phyloP scores from a whole-genome alignment of 2,797 vertebrate species.

The Numenius phaeopus region DNA sequence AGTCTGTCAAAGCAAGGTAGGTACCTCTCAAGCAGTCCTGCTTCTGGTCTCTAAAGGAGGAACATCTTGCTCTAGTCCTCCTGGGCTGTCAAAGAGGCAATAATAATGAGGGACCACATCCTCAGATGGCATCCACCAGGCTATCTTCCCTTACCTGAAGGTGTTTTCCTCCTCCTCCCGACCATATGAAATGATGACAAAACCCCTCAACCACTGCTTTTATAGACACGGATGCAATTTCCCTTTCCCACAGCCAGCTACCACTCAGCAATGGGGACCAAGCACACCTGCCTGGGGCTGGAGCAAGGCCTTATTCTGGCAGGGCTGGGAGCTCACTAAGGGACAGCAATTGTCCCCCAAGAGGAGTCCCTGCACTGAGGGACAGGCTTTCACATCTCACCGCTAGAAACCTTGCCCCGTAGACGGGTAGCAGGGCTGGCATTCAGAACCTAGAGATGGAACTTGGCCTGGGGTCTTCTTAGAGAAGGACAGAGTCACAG shows the following conservation, averaged over 20 bases:
- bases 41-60: background rate
- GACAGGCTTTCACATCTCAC: background rate
- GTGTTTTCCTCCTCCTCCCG: background rate
- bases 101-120: background rate
- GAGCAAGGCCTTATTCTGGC: background rate
- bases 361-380: background rate
- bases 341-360: background rate
- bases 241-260: background rate
- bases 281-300: background rate
- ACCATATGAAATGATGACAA: background rate
- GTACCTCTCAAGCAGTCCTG: background rate
- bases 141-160: background rate
- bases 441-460: background rate
- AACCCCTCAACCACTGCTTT: background rate
- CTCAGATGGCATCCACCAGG: background rate
- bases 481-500: background rate
- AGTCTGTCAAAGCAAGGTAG: background rate
- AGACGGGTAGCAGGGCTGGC: background rate
- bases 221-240: background rate
- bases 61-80: background rate
- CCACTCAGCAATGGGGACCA: background rate
- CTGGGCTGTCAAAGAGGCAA: background rate
- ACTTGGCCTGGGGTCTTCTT: background rate
- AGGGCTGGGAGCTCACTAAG: background rate
- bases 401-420: background rate